These are phyloP conservation scores for Darevskia mixta DNA, from an alignment of 2,797 vertebrate genomes.

Conservation along the genomic window DNA sequence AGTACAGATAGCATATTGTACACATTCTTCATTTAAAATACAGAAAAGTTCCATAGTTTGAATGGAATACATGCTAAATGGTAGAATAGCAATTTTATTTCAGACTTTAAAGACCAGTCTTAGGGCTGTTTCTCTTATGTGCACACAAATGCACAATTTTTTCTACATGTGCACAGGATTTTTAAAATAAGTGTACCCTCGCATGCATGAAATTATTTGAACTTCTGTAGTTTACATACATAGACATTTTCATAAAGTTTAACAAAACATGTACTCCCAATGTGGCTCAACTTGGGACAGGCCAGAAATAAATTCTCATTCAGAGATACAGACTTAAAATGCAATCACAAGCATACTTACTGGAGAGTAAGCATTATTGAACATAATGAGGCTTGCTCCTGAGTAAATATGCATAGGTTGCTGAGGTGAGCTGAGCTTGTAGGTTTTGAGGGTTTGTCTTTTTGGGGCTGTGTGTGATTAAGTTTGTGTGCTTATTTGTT, in stretches of 20 bases:
- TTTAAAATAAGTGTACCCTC: too few relatives aligned
- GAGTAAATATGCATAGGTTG: too few relatives aligned
- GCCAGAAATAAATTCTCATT: neutral
- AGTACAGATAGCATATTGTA: too few relatives aligned
- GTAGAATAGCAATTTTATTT: neutral
- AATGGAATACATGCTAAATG: neutral
- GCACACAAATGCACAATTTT: neutral
- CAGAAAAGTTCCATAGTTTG: neutral
- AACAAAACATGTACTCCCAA: neutral
- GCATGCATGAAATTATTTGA: neutral
- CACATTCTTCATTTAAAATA: constrained; percentile 13
- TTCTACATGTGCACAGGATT: too few relatives aligned
- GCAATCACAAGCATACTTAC: neutral
- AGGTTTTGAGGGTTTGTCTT: too few relatives aligned
- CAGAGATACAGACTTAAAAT: neutral
- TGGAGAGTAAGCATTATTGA: too few relatives aligned
- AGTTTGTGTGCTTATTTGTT: too few relatives aligned
- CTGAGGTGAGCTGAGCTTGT: too few relatives aligned
- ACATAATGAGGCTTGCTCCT: too few relatives aligned
- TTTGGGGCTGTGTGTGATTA: too few relatives aligned
- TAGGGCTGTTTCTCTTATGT: neutral
- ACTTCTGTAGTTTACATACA: neutral
- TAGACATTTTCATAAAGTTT: neutral
- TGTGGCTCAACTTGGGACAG: neutral
- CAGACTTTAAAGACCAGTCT: neutral